Evolutionary conservation across 1,140 invertebrate species (phyloP).

Genomic region (Bombus turneri): DNA sequence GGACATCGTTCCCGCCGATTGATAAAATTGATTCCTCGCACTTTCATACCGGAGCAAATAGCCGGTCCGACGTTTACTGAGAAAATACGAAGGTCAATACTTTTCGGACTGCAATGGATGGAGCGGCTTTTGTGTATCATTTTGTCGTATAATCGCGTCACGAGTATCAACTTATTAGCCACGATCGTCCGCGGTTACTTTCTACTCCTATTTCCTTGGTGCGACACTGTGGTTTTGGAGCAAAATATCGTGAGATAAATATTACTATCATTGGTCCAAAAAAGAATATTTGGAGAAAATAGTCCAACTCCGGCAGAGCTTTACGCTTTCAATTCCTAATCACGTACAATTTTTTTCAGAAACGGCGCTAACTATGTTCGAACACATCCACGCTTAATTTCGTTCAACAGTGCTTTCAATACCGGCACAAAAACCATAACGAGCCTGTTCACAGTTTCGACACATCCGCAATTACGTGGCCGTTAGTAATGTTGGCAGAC

Average conservation of each 20-base stretch:
- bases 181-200: not conserved
- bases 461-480: conserved; percentile 22
- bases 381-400: not conserved
- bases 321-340: not conserved
- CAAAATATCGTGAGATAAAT: not conserved
- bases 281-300: not conserved
- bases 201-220: not conserved
- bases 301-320: no score
- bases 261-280: not conserved
- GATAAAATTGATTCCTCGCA: conserved; percentile 24
- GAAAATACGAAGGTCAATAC: conserved; percentile 3
- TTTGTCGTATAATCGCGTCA: conserved; percentile 24
- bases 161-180: conserved; percentile 2
- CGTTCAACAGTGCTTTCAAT: not conserved
- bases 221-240: no score
- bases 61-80: not conserved
- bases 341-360: not conserved
- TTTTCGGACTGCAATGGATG: not conserved
- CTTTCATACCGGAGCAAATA: conserved; percentile 12
- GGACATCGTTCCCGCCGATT: conserved; percentile 3
- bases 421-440: conserved; percentile 12
- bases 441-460: not conserved
- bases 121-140: not conserved
- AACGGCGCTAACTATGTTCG: not conserved
- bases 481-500: not conserved